Percentiles rank a stretch among this genome's conserved stretches.
These are phyloP conservation scores for Apodemia hepburni DNA, from an alignment of 2,888 invertebrate species.

Conservation along the genomic window DNA sequence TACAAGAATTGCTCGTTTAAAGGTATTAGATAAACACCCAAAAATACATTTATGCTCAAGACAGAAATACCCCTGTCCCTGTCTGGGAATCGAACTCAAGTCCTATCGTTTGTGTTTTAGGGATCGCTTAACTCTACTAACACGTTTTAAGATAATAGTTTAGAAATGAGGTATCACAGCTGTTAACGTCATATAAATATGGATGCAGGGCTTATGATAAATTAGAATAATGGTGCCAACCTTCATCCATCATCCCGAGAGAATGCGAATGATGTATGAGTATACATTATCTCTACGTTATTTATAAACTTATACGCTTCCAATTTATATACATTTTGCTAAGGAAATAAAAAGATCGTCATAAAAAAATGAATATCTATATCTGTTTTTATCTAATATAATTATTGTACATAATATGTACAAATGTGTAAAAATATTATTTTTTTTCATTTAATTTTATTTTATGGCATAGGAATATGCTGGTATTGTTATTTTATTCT, in stretches of 20 bases:
- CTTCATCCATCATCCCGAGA: constrained; percentile 3
- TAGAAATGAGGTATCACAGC: not conserved
- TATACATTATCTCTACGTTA: constrained; percentile 1
- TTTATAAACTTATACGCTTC: not conserved
- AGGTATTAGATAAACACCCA: too few species aligned
- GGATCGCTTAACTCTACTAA: not conserved
- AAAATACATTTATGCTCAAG: too few species aligned
- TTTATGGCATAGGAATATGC: too few species aligned
- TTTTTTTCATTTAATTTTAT: too few species aligned
- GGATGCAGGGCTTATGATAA: constrained; percentile 4
- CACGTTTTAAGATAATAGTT: not conserved
- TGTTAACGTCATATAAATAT: constrained; percentile 9
- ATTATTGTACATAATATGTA: too few species aligned
- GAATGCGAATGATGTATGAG: constrained; percentile 11
- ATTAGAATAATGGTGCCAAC: constrained; percentile 10
- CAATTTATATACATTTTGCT: not conserved
- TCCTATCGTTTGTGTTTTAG: too few species aligned
- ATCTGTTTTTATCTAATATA: too few species aligned
- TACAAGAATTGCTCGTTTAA: too few species aligned
- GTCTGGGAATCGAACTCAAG: too few species aligned
- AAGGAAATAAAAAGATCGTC: not conserved
- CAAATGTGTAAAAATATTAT: too few species aligned
- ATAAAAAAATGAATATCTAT: not conserved
- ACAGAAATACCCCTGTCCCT: too few species aligned
- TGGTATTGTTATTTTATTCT: too few species aligned